Evolutionary conservation across 2,888 invertebrate species (phyloP).

Genomic region (Schizaphis graminum): DNA sequence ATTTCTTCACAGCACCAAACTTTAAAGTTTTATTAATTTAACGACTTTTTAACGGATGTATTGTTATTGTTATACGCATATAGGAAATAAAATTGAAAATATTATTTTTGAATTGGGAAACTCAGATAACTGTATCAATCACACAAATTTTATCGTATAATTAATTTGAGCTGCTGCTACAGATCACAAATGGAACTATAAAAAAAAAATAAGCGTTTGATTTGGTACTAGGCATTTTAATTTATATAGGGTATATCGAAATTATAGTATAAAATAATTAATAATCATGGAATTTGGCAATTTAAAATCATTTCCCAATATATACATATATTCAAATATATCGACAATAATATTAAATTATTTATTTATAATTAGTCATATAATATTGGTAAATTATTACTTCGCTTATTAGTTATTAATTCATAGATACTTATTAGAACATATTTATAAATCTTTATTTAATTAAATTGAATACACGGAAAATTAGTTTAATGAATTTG

Average conservation of each 20-base stretch:
- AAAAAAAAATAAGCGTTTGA: not conserved
- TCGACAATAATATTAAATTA: not conserved
- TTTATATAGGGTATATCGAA: not conserved
- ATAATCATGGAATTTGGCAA: too few species aligned
- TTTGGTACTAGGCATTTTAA: not conserved
- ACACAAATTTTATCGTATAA: not conserved
- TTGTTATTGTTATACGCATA: not conserved
- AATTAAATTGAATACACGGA: not conserved
- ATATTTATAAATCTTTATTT: too few species aligned
- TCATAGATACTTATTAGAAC: too few species aligned
- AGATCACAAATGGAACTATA: not conserved
- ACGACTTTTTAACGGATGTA: not conserved
- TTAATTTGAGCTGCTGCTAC: not conserved
- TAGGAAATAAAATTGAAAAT: not conserved
- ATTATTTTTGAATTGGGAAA: not conserved
- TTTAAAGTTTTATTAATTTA: conserved; percentile 22
- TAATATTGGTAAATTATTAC: not conserved
- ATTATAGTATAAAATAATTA: not conserved
- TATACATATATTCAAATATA: not conserved
- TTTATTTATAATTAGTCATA: not conserved
- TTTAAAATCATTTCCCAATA: not conserved
- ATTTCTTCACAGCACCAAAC: conserved; percentile 39
- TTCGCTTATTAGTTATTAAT: not conserved
- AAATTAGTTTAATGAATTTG: not conserved
- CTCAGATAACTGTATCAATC: not conserved